Conservation (phyloP, 2,888 invertebrate species). For the Melitaea athalia region DNA sequence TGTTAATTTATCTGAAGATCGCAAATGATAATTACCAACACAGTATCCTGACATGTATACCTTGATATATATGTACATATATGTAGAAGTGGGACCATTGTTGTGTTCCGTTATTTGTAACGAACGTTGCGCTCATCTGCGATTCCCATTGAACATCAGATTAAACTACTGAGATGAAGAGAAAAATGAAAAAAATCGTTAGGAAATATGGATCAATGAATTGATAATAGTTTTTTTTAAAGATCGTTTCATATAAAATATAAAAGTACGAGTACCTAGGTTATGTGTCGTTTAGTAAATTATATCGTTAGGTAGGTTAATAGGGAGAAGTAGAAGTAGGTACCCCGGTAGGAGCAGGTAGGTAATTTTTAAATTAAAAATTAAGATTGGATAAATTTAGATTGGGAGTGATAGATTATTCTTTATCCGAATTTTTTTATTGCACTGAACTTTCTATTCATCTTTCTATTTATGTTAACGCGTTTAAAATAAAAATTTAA, state of each 20-base stretch:
- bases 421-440: too few relatives aligned
- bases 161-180: slow-evolving; percentile 2
- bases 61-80: neutral
- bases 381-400: too few relatives aligned
- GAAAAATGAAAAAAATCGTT: slow-evolving; percentile 1
- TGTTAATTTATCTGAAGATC: neutral
- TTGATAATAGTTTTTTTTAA: neutral
- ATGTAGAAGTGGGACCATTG: neutral
- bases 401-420: too few relatives aligned
- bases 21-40: slow-evolving; percentile 2
- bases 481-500: neutral
- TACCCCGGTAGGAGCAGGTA: too few relatives aligned
- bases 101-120: slow-evolving; percentile 9
- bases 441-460: too few relatives aligned
- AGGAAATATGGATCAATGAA: neutral
- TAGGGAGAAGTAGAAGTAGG: too few relatives aligned
- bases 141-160: slow-evolving; percentile 8
- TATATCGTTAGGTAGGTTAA: too few relatives aligned
- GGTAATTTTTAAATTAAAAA: too few relatives aligned
- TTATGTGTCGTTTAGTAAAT: too few relatives aligned
- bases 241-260: neutral
- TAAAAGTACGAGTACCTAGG: too few relatives aligned
- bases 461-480: too few relatives aligned
- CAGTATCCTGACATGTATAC: slow-evolving; percentile 11
- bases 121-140: neutral